Conservation (phyloP, 2,797 vertebrate genomes). For the Garrulus glandarius region DNA sequence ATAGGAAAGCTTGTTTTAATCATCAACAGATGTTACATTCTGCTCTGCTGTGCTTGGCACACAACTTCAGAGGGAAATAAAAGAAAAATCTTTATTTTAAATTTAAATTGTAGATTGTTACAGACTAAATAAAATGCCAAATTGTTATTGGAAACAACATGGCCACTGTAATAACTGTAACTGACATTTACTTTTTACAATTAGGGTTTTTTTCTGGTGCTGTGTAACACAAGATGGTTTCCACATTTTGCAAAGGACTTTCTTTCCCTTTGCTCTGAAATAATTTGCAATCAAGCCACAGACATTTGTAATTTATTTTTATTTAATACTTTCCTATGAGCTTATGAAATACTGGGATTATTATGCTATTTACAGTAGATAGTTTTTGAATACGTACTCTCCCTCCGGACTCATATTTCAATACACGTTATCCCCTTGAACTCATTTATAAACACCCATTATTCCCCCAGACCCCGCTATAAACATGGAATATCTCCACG, state of each 20-base stretch:
- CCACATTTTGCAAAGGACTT: conserved; percentile 68
- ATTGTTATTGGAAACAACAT: conserved; percentile 86
- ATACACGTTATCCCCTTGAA: conserved; percentile 63
- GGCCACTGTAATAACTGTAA: conserved; percentile 80
- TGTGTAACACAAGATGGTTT: conserved; percentile 77
- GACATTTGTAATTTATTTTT: conserved; percentile 75
- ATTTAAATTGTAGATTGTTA: conserved; percentile 88
- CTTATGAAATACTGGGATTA: conserved; percentile 72
- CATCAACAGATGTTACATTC: conserved; percentile 90
- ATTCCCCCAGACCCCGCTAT: conserved; percentile 37
- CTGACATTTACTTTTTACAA: conserved; percentile 81
- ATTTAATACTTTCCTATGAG: conserved; percentile 72
- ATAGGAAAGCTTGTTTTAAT: conserved; percentile 89
- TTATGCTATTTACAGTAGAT: conserved; percentile 62
- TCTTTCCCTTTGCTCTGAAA: conserved; percentile 51
- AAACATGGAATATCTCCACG: conserved; percentile 42
- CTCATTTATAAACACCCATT: conserved; percentile 67
- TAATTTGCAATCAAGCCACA: conserved; percentile 69
- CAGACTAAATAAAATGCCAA: conserved; percentile 85
- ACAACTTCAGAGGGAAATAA: conserved; percentile 82
- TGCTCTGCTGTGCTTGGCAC: conserved; percentile 85
- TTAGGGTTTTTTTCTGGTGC: conserved; percentile 77
- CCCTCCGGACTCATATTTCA: conserved; percentile 61
- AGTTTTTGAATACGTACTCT: conserved; percentile 56
- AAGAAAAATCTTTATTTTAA: conserved; percentile 85